Base-by-base conservation (phyloP, 2,797 vertebrate genomes). In the Iguana delicatissima region DNA sequence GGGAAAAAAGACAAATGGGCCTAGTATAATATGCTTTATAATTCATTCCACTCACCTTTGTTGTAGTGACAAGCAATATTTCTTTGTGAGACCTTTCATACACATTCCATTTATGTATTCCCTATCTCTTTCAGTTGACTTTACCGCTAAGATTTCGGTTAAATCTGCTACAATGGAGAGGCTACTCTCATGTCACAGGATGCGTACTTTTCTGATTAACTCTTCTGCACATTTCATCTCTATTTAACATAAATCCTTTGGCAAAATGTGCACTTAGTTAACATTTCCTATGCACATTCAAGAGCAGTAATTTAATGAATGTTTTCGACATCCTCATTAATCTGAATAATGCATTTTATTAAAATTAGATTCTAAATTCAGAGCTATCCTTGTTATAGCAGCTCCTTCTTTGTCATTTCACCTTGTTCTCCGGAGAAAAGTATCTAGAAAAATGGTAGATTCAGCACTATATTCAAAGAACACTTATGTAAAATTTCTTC, bases 301-400 rank as follows among this genome's bases (percentile, higher is more conserved):
- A n/a, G 88, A 93, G 85, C 85, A 89, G 85, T 92, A 89, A 93
- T 96, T 92, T 94, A 95, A 93, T 90, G 4, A 55, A 72, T 91
- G 85, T 90, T 90, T 92, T 91, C 46, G 32, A 87, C 69, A 93
- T 55, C 8, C 89, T 90, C 88, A 93, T 94, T 95, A 94, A 89
- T 91, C 89, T 95, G 85, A 92, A 85, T 94, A 94, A 93, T 94
- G 42, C 38, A 57, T 92, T 92, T 94, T 73, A 72, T 91, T 93
- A 89, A 94, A 94, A 93, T 87, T 50, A 9, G 29, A 69, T 55
- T 93, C 88, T 90, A 91, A 93, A 93, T 95, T 86, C 82, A 86
- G 83, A 2, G 0, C 80, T 88, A 1, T 89, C 14, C 0, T 6
- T 74, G 26, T 80, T 29, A 50, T 0, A 1, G 42, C 92, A 87